These are phyloP conservation scores for Aleiodes sp. DNA, from an alignment of 1,140 invertebrate genomes.

Conservation along the genomic window DNA sequence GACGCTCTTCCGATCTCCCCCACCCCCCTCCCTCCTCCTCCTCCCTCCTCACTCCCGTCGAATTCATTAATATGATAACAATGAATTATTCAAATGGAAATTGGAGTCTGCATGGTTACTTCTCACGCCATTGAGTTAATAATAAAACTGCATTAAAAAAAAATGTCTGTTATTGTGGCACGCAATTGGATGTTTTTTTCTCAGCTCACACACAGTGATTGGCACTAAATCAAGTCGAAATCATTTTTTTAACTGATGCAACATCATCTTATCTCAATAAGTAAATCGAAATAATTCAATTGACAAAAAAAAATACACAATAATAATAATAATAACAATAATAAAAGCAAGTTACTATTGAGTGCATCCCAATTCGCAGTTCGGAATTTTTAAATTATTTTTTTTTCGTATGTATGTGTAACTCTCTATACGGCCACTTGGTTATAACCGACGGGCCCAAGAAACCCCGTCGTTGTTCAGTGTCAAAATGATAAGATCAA, in stretches of 20 bases:
- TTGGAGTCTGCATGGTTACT: background rate
- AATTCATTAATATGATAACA: no score
- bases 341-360: no score
- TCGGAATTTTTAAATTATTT: constrained; percentile 19
- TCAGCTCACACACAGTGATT: background rate
- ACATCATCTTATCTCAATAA: background rate
- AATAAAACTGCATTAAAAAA: background rate
- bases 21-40: no score
- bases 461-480: constrained; percentile 26
- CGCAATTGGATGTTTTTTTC: background rate
- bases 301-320: no score
- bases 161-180: background rate
- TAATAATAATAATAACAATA: no score
- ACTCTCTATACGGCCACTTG: background rate
- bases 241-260: background rate
- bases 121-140: background rate
- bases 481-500: constrained; percentile 30
- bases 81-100: no score
- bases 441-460: constrained; percentile 7
- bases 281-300: constrained; percentile 9
- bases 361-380: background rate
- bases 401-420: constrained; percentile 13
- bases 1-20: no score
- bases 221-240: background rate
- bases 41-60: no score